Evolutionary conservation across 2,113 vertebrate species (phyloP).

Genomic region (Sula dactylatra): DNA sequence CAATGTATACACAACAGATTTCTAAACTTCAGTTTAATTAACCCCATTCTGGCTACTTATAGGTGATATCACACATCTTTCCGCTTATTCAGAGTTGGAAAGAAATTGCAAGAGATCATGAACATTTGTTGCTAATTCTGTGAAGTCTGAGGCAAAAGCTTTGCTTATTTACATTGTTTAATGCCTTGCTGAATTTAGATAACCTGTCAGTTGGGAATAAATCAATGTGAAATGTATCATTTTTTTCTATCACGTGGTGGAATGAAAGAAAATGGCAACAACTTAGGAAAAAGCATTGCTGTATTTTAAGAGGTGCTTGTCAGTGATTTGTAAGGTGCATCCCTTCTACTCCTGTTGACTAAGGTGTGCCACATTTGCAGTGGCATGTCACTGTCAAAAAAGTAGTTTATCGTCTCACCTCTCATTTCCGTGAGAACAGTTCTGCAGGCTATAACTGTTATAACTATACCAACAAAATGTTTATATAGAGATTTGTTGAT

Average conservation of each 20-base stretch:
- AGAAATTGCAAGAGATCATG: background rate
- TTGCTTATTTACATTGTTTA: background rate
- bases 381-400: background rate
- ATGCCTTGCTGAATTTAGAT: background rate
- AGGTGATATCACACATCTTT: background rate
- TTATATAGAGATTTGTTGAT: constrained; percentile 13
- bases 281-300: background rate
- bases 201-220: background rate
- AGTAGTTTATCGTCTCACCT: background rate
- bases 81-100: background rate
- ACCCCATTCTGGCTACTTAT: background rate
- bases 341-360: background rate
- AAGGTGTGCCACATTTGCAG: background rate
- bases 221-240: background rate
- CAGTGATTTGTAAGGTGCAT: background rate
- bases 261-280: background rate
- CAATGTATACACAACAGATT: background rate
- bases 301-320: background rate
- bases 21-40: background rate
- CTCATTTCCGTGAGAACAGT: background rate
- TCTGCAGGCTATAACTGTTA: background rate
- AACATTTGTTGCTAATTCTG: background rate
- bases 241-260: background rate
- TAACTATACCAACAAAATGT: background rate
- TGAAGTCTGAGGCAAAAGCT: background rate